Base-by-base conservation (phyloP, 1,140 invertebrate species). In the Drosophila neocordata region DNA sequence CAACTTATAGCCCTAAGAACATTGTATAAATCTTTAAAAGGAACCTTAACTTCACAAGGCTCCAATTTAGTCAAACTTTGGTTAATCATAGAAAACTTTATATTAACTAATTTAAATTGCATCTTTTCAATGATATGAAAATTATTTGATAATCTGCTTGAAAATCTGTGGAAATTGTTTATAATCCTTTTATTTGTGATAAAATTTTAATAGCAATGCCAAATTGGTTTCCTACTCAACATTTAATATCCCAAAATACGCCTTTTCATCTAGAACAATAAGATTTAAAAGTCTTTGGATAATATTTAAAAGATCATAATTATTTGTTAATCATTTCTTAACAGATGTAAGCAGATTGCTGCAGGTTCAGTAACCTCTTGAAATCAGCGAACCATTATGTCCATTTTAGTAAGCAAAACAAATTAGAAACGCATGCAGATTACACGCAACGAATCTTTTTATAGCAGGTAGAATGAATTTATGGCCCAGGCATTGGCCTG, bases 341-440 rank as follows among this genome's bases (percentile, higher is more conserved):
- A 38, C 11, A 27, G 7, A 18, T 20, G 55, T 44, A 15, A 44
- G 22, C 22, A 31, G 12, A n/a, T 24, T 44, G 58, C 9, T 12
- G 22, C n/a, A 9, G 24, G 63, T 63, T 77, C 55, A 78, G 58
- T 64, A 68, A 73, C 63, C 76, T 51, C 48, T 18, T 38, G 15
- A 60, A 69, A 73, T 69, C 41, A 65, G 37, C 38, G 56, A 69
- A 73, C 66, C 41, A 48, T 48, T 48, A 48, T 62, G 69, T 48
- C 64, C 51, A 56, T 35, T 51, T 65, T 56, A 63, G 41, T 52
- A 51, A 63, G 60, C 60, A 62, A 66, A 66, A 63, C 63, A 51
- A 70, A 74, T 74, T 74, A 58, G 62, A 51, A 55, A 72, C 60
- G 64, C 69, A 64, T 67, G 71, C 73, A 56, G 57, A 68, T 72